Evolutionary conservation across 2,888 invertebrate genomes (phyloP).

Genomic region (Nymphalis urticae): DNA sequence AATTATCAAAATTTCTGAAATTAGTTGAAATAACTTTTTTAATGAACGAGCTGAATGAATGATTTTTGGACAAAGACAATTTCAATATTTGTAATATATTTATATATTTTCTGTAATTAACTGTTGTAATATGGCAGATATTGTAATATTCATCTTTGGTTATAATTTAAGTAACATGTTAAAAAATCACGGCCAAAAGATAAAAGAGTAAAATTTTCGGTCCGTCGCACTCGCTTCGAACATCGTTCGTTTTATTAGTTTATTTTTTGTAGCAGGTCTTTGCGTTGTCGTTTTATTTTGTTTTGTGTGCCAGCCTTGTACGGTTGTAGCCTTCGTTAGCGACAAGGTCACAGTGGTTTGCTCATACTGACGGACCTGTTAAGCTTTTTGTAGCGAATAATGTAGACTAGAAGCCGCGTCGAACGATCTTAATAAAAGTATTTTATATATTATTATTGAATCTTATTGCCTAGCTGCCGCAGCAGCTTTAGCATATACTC

Average conservation of each 20-base stretch:
- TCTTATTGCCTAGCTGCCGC: background rate
- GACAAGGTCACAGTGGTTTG: conserved; percentile 71
- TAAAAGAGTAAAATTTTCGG: conserved; percentile 48
- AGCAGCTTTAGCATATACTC: background rate
- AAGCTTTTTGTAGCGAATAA: conserved; percentile 33
- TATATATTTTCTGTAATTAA: no score
- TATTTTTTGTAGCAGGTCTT: conserved; percentile 77
- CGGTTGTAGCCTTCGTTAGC: conserved; percentile 76
- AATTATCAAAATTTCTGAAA: no score
- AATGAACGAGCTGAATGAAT: no score
- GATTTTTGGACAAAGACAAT: no score
- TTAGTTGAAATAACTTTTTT: no score
- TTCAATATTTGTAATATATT: no score
- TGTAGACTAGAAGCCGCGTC: conserved; percentile 35
- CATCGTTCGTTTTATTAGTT: conserved; percentile 61
- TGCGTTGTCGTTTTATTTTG: conserved; percentile 62
- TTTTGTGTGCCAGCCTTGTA: conserved; percentile 68
- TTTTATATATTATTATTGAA: conserved; percentile 31
- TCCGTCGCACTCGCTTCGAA: conserved; percentile 58
- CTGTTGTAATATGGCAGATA: background rate
- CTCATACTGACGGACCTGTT: conserved; percentile 44
- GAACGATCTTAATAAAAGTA: conserved; percentile 34
- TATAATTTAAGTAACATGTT: conserved; percentile 18
- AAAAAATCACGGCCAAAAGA: conserved; percentile 36
- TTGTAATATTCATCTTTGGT: background rate